A percentile compares a stretch with the other conserved stretches of the same genome.
phyloP scores from a whole-genome alignment of 2,797 vertebrate genomes.

The Heteromormyrus szaboi region DNA sequence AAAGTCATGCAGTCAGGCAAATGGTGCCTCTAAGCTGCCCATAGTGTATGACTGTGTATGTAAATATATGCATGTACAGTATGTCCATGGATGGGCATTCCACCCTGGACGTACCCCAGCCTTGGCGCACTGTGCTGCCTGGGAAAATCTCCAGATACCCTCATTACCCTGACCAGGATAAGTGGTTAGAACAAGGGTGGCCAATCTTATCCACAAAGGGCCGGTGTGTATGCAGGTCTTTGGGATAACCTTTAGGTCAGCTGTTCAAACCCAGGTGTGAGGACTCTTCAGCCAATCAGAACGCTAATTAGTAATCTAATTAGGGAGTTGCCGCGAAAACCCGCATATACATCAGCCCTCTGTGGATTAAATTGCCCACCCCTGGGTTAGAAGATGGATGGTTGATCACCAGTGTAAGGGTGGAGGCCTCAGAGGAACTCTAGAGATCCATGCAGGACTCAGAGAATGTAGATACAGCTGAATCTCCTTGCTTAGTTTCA shows the following conservation, averaged over 20 bases:
- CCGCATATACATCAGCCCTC: not conserved
- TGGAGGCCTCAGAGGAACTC: not conserved
- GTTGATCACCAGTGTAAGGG: not conserved
- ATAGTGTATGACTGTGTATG: not conserved
- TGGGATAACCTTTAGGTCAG: not conserved
- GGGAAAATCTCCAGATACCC: not conserved
- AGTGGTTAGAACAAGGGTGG: not conserved
- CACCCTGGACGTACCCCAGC: not conserved
- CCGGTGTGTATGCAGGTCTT: not conserved
- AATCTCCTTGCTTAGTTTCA: not conserved
- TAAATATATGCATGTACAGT: not conserved
- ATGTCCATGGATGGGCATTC: not conserved
- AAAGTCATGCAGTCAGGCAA: not conserved
- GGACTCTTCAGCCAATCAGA: not conserved
- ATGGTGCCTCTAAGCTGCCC: not conserved
- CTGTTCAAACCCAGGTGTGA: not conserved
- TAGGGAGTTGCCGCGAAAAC: not conserved
- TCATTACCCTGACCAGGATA: not conserved
- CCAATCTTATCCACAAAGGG: not conserved
- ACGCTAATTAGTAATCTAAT: not conserved
- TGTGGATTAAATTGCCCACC: not conserved
- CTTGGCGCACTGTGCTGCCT: not conserved
- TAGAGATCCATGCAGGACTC: not conserved
- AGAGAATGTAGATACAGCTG: not conserved
- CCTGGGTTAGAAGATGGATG: not conserved